Evolutionary conservation across 2,113 vertebrate species (phyloP).

Genomic region (Nanger granti): DNA sequence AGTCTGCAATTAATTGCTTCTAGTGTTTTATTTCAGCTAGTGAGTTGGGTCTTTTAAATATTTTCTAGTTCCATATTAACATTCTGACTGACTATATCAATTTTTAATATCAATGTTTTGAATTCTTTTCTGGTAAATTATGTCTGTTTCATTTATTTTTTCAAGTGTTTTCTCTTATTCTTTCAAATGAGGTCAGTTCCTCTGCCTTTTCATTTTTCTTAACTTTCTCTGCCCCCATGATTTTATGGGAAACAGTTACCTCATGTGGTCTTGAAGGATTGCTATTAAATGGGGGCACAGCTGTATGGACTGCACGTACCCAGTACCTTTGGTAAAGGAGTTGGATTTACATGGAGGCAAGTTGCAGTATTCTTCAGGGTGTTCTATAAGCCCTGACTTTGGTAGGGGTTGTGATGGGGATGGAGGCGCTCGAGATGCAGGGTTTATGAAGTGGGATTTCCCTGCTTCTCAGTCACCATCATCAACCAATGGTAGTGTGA

Average conservation of each 20-base stretch:
- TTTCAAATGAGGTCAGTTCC: background rate
- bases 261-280: background rate
- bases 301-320: background rate
- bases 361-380: background rate
- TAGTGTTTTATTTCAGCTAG: background rate
- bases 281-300: background rate
- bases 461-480: background rate
- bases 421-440: background rate
- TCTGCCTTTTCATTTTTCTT: background rate
- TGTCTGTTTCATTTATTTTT: background rate
- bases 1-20: background rate
- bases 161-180: background rate
- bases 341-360: background rate
- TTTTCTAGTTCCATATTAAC: background rate
- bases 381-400: background rate
- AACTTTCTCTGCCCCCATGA: background rate
- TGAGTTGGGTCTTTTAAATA: background rate
- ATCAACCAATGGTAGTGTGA: accelerated
- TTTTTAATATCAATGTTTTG: background rate
- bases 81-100: background rate
- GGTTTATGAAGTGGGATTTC: too few relatives aligned
- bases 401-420: background rate
- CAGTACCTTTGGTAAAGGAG: background rate
- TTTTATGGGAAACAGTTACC: background rate
- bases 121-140: background rate